A percentile compares a stretch with the other conserved stretches of the same genome.
Evolutionary conservation across 2,797 vertebrate genomes (phyloP).

Genomic region (Rhincodon typus): DNA sequence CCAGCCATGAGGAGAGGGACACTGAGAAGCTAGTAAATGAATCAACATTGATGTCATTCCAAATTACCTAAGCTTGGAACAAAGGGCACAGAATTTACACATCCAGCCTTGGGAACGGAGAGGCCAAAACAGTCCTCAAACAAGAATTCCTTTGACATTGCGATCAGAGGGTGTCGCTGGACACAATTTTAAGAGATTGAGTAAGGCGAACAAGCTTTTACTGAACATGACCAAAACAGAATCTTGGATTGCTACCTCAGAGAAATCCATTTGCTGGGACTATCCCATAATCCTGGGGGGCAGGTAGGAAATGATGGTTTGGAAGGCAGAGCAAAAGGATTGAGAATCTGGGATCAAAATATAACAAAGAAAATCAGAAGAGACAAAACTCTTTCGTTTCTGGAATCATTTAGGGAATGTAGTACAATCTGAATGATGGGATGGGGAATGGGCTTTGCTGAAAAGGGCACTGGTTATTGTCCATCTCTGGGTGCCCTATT

Average conservation of each 20-base stretch:
- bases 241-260: background rate
- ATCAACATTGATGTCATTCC: background rate
- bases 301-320: background rate
- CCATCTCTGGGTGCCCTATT: background rate
- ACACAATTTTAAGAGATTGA: background rate
- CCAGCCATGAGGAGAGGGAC: background rate
- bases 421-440: background rate
- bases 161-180: background rate
- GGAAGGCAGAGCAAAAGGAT: background rate
- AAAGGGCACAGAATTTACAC: background rate
- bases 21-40: background rate
- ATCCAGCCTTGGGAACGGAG: background rate
- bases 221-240: background rate
- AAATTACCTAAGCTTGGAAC: background rate
- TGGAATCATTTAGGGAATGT: background rate
- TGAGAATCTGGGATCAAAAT: background rate
- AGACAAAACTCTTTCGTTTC: background rate
- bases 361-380: background rate
- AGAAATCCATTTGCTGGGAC: background rate
- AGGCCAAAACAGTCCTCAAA: background rate
- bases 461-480: background rate
- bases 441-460: background rate
- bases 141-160: background rate
- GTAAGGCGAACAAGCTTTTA: background rate
- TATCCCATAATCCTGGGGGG: background rate